Conservation (phyloP, 2,113 vertebrate genomes). For the Harpagus bidentatus region DNA sequence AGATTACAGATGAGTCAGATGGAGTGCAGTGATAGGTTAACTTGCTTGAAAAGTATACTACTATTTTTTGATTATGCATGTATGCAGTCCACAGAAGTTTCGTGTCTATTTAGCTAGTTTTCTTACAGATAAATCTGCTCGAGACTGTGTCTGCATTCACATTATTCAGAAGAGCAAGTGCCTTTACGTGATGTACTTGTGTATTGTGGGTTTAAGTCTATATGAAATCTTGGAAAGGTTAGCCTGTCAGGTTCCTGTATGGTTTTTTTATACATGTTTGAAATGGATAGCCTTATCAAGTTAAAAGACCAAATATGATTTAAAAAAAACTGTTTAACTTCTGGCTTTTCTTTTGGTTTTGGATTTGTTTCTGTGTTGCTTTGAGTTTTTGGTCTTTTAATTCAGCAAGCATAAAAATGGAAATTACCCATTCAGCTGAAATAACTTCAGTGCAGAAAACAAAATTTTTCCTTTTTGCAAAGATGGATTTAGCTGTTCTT, state of each 20-base stretch:
- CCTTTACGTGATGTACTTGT: neutral
- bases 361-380: neutral
- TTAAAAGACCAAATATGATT: neutral
- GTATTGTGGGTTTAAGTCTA: neutral
- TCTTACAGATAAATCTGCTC: neutral
- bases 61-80: neutral
- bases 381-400: neutral
- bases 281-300: neutral
- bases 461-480: neutral
- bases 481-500: neutral
- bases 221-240: neutral
- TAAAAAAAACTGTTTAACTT: neutral
- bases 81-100: neutral
- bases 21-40: neutral
- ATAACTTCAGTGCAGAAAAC: neutral
- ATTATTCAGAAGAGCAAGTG: neutral
- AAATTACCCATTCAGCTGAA: neutral
- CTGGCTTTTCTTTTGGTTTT: neutral
- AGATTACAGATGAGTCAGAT: neutral
- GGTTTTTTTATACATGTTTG: fast-evolving
- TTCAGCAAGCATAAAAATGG: neutral
- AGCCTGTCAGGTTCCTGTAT: neutral
- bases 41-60: neutral
- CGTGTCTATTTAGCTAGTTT: neutral
- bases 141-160: neutral